These are phyloP conservation scores for Xenus cinereus DNA, from an alignment of 2,113 vertebrate species.

Conservation along the genomic window DNA sequence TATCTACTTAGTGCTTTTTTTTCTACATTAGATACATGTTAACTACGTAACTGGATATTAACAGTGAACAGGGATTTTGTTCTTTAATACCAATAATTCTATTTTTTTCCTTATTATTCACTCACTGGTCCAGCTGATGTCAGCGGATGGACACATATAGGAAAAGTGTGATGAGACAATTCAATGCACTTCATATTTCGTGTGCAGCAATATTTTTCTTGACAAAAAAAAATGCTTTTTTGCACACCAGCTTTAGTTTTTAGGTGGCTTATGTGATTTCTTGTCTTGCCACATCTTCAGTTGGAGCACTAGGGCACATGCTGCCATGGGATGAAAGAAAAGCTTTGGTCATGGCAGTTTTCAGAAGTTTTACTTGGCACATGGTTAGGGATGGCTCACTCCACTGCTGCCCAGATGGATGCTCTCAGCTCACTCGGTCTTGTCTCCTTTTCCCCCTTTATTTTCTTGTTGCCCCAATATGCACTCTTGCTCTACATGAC, in stretches of 20 bases:
- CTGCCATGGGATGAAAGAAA: not conserved
- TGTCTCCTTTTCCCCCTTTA: not conserved
- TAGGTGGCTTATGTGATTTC: not conserved
- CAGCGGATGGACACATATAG: not conserved
- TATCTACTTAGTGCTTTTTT: not conserved
- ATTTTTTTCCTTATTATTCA: not conserved
- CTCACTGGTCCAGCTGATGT: not conserved
- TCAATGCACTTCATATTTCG: not conserved
- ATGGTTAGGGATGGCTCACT: not conserved
- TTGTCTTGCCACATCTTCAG: not conserved
- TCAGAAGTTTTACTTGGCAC: not conserved
- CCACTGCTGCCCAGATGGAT: not conserved
- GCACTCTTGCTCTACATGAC: not conserved
- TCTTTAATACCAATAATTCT: not conserved
- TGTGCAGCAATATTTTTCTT: not conserved
- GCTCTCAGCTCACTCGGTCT: not conserved
- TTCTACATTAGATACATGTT: not conserved
- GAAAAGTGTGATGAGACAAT: not conserved
- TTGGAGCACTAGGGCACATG: not conserved
- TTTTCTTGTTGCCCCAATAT: not conserved
- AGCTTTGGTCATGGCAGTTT: not conserved
- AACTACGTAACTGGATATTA: not conserved
- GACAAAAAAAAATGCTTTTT: not conserved
- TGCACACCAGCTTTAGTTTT: not conserved
- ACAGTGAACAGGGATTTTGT: not conserved